Conservation (phyloP, 2,888 invertebrate species). For the Drosophila rubida region DNA sequence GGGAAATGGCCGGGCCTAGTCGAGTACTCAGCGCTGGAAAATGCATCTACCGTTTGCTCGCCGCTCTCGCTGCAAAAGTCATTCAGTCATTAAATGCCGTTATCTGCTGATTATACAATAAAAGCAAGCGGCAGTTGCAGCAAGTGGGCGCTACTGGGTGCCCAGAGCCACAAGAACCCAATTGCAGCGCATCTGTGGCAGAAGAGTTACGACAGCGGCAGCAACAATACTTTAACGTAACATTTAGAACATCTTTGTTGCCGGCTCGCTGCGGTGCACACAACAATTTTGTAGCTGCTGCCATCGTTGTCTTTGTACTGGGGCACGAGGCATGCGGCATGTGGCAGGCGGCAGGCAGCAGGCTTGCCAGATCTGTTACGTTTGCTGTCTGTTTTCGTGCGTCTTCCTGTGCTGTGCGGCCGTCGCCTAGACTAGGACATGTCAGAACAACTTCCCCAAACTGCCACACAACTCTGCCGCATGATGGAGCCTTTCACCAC, state of each 20-base stretch:
- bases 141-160: conserved; percentile 57
- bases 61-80: conserved; percentile 58
- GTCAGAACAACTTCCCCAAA: conserved; percentile 58
- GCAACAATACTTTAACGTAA: conserved; percentile 62
- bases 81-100: conserved; percentile 84
- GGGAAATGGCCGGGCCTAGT: conserved; percentile 38
- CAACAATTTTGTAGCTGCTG: conserved; percentile 47
- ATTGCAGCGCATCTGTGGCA: conserved; percentile 72
- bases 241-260: conserved; percentile 76
- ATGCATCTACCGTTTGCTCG: conserved; percentile 43
- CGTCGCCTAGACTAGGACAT: conserved; percentile 58
- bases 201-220: conserved; percentile 55
- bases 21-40: conserved; percentile 36
- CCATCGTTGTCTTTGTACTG: conserved; percentile 17
- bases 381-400: conserved; percentile 42
- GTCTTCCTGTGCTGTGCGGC: conserved; percentile 29
- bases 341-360: conserved; percentile 10
- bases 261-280: conserved; percentile 19
- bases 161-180: conserved; percentile 70
- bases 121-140: conserved; percentile 56
- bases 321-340: conserved; percentile 1
- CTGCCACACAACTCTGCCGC: conserved; percentile 29
- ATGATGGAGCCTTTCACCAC: conserved; percentile 47
- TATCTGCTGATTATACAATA: conserved; percentile 84
- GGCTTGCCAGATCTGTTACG: conserved; percentile 52